Percentiles rank a stretch among this genome's conserved stretches.
These are phyloP conservation scores for Helarctos malayanus DNA, from an alignment of 2,797 vertebrate genomes.

Conservation along the genomic window DNA sequence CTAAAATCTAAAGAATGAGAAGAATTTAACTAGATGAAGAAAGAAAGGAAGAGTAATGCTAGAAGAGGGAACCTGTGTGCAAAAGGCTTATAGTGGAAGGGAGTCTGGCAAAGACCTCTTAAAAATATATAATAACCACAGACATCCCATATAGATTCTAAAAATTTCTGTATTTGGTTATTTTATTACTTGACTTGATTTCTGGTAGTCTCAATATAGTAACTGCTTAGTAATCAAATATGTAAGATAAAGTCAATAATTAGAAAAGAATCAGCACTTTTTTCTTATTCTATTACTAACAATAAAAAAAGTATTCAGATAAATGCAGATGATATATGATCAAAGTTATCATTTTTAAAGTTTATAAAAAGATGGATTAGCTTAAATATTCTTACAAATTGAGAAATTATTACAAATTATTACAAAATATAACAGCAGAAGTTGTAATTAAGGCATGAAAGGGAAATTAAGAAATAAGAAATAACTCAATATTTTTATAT, in stretches of 20 bases:
- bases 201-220: slow-evolving; percentile 18
- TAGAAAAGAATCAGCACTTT: neutral
- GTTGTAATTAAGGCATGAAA: slow-evolving; percentile 33
- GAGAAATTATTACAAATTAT: no score
- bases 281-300: slow-evolving; percentile 35
- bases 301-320: slow-evolving; percentile 47
- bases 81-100: neutral
- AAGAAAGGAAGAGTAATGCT: neutral
- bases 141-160: neutral
- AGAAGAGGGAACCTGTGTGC: neutral
- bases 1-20: slow-evolving; percentile 5
- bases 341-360: slow-evolving; percentile 49
- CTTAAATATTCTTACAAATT: no score
- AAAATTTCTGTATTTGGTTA: neutral
- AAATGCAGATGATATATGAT: slow-evolving; percentile 30
- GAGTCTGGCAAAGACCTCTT: neutral
- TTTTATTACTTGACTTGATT: neutral
- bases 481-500: slow-evolving; percentile 51
- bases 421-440: neutral
- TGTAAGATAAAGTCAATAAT: neutral
- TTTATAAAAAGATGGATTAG: neutral
- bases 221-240: neutral
- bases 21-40: slow-evolving; percentile 31
- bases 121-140: neutral
- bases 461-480: slow-evolving; percentile 19